Evolutionary conservation across 2,888 invertebrate genomes (phyloP).

Genomic region (Andricus curvator): DNA sequence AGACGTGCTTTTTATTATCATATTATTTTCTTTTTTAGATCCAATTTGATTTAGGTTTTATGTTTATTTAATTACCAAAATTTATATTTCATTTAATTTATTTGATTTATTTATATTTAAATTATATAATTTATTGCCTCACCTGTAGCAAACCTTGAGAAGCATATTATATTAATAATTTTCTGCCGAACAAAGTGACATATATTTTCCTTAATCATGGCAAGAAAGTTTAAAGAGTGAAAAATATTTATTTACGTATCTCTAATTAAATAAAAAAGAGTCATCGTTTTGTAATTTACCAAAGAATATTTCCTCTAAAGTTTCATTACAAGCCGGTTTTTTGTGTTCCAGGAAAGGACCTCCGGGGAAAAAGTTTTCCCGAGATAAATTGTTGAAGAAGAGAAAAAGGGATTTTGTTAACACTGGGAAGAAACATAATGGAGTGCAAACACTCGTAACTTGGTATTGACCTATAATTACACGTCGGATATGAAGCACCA

Average conservation of each 20-base stretch:
- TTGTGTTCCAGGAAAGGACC: neutral
- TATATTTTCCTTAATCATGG: neutral
- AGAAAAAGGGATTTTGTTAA: conserved; percentile 30
- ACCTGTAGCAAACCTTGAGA: too few relatives aligned
- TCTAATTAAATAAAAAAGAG: neutral
- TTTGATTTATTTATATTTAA: too few relatives aligned
- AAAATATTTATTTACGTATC: neutral
- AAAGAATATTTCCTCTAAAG: neutral
- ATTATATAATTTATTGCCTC: too few relatives aligned
- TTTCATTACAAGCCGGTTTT: conserved; percentile 10
- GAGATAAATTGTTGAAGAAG: conserved; percentile 23
- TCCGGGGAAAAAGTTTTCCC: conserved; percentile 10
- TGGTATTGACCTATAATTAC: conserved; percentile 56
- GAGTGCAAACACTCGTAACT: conserved; percentile 49
- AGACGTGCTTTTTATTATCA: too few relatives aligned
- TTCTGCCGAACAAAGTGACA: neutral
- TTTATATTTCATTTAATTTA: too few relatives aligned
- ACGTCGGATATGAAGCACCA: conserved; percentile 22
- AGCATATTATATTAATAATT: too few relatives aligned
- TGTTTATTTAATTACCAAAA: too few relatives aligned
- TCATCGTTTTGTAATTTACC: neutral
- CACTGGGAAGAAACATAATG: conserved; percentile 45
- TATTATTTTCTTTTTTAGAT: too few relatives aligned
- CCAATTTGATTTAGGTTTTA: too few relatives aligned
- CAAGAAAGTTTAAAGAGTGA: neutral